phyloP scores from a whole-genome alignment of 2,113 vertebrate genomes.

The Acanthisitta chloris region DNA sequence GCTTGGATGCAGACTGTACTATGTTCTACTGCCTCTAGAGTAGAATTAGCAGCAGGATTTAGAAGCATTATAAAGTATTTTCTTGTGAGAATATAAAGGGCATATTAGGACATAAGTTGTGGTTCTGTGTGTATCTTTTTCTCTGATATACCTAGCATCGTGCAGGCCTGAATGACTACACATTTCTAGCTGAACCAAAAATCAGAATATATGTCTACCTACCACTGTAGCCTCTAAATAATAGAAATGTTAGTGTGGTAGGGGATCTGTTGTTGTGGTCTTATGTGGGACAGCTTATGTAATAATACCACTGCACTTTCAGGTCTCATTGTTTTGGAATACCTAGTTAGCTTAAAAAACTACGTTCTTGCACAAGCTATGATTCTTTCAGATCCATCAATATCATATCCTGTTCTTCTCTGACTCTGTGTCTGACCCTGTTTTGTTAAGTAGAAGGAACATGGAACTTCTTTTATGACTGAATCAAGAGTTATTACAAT shows the following conservation, averaged over 20 bases:
- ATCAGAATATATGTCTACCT: not conserved
- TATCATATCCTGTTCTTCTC: not conserved
- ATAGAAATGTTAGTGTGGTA: not conserved
- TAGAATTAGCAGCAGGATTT: not conserved
- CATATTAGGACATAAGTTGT: not conserved
- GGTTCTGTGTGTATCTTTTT: not conserved
- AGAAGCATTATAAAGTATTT: not conserved
- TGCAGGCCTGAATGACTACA: not conserved
- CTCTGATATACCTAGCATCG: accelerated
- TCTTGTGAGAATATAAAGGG: not conserved
- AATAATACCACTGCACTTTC: not conserved
- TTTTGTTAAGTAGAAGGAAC: not conserved
- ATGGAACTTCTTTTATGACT: not conserved
- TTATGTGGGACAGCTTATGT: not conserved
- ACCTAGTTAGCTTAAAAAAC: not conserved
- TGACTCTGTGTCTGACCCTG: not conserved
- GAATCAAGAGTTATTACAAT: not conserved
- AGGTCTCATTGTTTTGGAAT: not conserved
- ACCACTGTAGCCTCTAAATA: not conserved
- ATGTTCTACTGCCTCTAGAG: not conserved
- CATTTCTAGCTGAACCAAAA: not conserved
- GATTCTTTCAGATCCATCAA: not conserved
- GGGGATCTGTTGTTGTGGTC: not conserved
- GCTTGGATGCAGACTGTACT: not conserved
- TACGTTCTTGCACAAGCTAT: not conserved